A percentile compares a stretch with the other conserved stretches of the same genome.
These are phyloP conservation scores for Embidobia sp. DNA, from an alignment of 2,888 invertebrate species.

Conservation along the genomic window DNA sequence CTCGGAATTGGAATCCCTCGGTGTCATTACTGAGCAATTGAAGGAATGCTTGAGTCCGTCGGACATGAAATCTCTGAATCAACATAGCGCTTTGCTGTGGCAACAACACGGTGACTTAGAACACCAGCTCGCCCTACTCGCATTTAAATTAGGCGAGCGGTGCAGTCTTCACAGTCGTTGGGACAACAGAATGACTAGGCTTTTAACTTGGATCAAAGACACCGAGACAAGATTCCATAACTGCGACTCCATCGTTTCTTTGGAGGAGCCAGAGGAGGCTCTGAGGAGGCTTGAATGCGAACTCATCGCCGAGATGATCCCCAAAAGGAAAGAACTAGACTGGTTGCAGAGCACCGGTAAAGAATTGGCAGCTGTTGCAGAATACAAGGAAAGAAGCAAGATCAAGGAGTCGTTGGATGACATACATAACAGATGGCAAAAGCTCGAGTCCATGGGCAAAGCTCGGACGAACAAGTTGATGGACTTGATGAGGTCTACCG, in stretches of 20 bases:
- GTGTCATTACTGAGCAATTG: slow-evolving; percentile 89
- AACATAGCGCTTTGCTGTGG: slow-evolving; percentile 89
- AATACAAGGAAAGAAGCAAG: slow-evolving; percentile 84
- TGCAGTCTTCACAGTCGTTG: slow-evolving; percentile 88
- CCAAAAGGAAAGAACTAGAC: slow-evolving; percentile 89
- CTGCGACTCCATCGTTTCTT: slow-evolving; percentile 78
- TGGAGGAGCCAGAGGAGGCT: slow-evolving; percentile 88
- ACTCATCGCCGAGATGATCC: slow-evolving; percentile 87
- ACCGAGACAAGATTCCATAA: slow-evolving; percentile 83
- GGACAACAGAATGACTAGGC: slow-evolving; percentile 85
- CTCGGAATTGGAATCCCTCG: slow-evolving; percentile 87
- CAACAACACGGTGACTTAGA: slow-evolving; percentile 92
- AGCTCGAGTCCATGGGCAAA: slow-evolving; percentile 85
- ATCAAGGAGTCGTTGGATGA: slow-evolving; percentile 84
- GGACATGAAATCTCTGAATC: slow-evolving; percentile 91
- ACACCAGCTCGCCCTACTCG: slow-evolving; percentile 88
- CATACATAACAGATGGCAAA: slow-evolving; percentile 87
- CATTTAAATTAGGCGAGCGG: slow-evolving; percentile 88
- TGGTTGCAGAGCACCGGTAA: slow-evolving; percentile 89
- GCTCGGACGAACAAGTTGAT: slow-evolving; percentile 87
- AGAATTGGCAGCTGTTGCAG: slow-evolving; percentile 86
- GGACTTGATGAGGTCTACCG: slow-evolving; percentile 87
- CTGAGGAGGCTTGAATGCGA: slow-evolving; percentile 88
- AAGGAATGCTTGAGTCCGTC: slow-evolving; percentile 92
- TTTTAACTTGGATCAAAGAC: slow-evolving; percentile 87